These are phyloP conservation scores for Idaea biselata DNA, from an alignment of 2,888 invertebrate genomes.

Conservation along the genomic window DNA sequence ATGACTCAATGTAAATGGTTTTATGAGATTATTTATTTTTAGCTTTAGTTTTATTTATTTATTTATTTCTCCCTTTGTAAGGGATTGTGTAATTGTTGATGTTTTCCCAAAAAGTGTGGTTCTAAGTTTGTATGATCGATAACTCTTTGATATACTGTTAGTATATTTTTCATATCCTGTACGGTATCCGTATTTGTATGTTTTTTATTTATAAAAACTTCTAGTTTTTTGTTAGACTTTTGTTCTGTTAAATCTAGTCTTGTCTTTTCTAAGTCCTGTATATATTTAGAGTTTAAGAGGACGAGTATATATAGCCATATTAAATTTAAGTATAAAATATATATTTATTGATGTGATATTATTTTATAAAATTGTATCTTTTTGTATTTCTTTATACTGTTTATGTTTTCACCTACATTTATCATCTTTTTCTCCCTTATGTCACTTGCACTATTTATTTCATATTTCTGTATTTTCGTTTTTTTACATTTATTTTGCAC, in stretches of 20 bases:
- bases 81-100: constrained; percentile 62
- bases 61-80: constrained; percentile 61
- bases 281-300: constrained; percentile 34
- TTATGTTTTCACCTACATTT: constrained; percentile 17
- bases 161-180: constrained; percentile 64
- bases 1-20: constrained; percentile 11
- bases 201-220: constrained; percentile 56
- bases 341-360: constrained; percentile 32
- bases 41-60: constrained; percentile 69
- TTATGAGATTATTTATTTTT: constrained; percentile 55
- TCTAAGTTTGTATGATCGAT: constrained; percentile 71
- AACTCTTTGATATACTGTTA: constrained; percentile 63
- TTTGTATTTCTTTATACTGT: constrained; percentile 15
- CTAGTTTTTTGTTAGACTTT: constrained; percentile 34
- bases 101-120: constrained; percentile 66
- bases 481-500: constrained; percentile 24
- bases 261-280: constrained; percentile 52
- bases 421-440: constrained; percentile 4
- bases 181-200: constrained; percentile 79
- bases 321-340: constrained; percentile 26
- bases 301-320: constrained; percentile 24
- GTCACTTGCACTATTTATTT: constrained; percentile 2
- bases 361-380: constrained; percentile 25
- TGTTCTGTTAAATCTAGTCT: constrained; percentile 59
- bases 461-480: constrained; percentile 9